Evolutionary conservation across 2,113 vertebrate species (phyloP).

Genomic region (Panurus biarmicus): DNA sequence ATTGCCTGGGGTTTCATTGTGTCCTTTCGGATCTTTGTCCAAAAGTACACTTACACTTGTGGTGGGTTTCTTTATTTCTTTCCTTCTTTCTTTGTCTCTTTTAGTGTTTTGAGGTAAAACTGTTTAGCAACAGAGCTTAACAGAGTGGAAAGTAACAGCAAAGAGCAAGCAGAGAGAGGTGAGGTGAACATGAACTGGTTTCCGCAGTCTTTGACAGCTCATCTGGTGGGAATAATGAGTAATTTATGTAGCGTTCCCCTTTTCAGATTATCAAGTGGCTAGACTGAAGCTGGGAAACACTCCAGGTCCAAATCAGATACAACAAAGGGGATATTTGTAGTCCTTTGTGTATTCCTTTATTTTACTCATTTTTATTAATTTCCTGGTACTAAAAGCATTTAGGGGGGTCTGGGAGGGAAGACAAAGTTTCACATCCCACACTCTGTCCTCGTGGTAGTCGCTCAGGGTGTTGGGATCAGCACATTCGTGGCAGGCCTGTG

Average conservation of each 20-base stretch:
- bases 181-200: slow-evolving; percentile 24
- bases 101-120: not conserved
- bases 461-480: not conserved
- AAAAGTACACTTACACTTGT: not conserved
- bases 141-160: not conserved
- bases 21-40: not conserved
- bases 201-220: slow-evolving; percentile 46
- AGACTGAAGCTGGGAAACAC: slow-evolving; percentile 52
- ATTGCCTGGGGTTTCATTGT: not conserved
- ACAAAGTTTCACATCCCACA: not conserved
- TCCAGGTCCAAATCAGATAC: slow-evolving; percentile 46
- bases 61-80: not conserved
- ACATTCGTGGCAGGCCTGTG: not conserved
- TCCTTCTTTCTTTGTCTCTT: not conserved
- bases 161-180: not conserved
- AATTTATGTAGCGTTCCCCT: slow-evolving; percentile 48
- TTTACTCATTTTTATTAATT: slow-evolving; percentile 56
- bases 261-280: slow-evolving; percentile 43
- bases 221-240: slow-evolving; percentile 49
- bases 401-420: not conserved
- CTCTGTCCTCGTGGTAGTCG: not conserved
- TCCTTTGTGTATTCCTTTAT: slow-evolving; percentile 42
- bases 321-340: slow-evolving; percentile 39
- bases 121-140: slow-evolving; percentile 2
- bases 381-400: slow-evolving; percentile 26